These are phyloP conservation scores for Chiroxiphia lanceolata DNA, from an alignment of 2,797 vertebrate genomes.

Conservation along the genomic window DNA sequence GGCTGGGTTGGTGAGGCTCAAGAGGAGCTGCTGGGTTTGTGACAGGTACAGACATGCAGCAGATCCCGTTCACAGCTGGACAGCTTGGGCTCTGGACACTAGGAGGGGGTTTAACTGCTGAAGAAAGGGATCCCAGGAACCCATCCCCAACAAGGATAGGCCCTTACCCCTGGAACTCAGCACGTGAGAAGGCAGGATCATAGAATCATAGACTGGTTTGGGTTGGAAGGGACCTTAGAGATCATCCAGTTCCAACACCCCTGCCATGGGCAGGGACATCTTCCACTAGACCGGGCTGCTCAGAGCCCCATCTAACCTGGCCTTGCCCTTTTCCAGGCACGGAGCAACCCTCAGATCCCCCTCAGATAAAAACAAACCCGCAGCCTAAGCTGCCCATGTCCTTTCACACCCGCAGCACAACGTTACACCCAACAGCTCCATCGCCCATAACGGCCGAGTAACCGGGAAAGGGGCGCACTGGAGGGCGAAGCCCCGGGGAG, in stretches of 20 bases:
- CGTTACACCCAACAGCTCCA: not conserved
- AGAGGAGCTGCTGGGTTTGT: not conserved
- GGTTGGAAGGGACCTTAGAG: not conserved
- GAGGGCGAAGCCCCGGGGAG: not conserved
- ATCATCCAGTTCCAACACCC: not conserved
- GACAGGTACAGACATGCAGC: not conserved
- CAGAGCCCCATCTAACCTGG: not conserved
- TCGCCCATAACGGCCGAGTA: not conserved
- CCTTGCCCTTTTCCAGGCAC: not conserved
- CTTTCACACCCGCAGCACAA: not conserved
- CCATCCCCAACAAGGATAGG: not conserved
- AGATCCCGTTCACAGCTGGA: accelerated
- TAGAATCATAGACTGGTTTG: not conserved
- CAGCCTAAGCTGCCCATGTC: not conserved
- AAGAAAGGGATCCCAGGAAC: accelerated
- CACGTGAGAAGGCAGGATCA: not conserved
- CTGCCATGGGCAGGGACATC: not conserved
- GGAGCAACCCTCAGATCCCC: not conserved
- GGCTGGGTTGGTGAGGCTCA: too few species aligned
- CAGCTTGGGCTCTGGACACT: not conserved
- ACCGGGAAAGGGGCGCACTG: not conserved
- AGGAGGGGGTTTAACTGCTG: not conserved
- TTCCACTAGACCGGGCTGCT: not conserved
- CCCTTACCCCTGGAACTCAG: not conserved
- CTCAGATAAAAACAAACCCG: not conserved